Percentiles rank a stretch among this genome's conserved stretches.
Conservation (phyloP, 2,888 invertebrate species). For the Heliothis peltigera region DNA sequence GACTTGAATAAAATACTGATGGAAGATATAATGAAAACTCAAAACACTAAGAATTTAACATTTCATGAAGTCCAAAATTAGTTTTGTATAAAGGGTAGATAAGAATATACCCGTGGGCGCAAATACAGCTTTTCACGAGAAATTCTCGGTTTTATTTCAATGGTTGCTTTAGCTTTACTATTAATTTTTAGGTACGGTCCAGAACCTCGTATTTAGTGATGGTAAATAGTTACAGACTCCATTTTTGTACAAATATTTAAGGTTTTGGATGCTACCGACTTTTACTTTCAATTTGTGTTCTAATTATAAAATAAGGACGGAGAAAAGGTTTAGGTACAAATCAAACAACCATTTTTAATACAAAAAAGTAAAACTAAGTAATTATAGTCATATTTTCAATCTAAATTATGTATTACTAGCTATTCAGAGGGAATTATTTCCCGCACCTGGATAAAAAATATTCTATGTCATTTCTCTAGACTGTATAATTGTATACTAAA, state of each 20-base stretch:
- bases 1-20: conserved; percentile 14
- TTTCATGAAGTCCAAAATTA: conserved; percentile 24
- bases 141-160: conserved; percentile 7
- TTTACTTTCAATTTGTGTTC: too few relatives aligned
- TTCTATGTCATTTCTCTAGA: too few relatives aligned
- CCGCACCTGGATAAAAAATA: too few relatives aligned
- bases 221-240: conserved; percentile 11
- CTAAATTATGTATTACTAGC: too few relatives aligned
- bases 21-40: conserved; percentile 8
- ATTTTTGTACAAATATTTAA: background rate
- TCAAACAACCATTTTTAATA: too few relatives aligned
- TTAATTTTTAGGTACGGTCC: background rate
- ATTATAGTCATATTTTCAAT: too few relatives aligned
- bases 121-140: background rate
- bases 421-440: too few relatives aligned
- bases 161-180: background rate
- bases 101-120: conserved; percentile 10
- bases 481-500: too few relatives aligned
- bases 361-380: too few relatives aligned
- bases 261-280: too few relatives aligned
- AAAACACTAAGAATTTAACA: background rate
- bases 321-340: too few relatives aligned
- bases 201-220: background rate
- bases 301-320: too few relatives aligned
- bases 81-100: conserved; percentile 12